Evolutionary conservation across 2,888 invertebrate genomes (phyloP), one percentile per base, ranked within the genome.

Genomic region (Apodemia duryi): DNA sequence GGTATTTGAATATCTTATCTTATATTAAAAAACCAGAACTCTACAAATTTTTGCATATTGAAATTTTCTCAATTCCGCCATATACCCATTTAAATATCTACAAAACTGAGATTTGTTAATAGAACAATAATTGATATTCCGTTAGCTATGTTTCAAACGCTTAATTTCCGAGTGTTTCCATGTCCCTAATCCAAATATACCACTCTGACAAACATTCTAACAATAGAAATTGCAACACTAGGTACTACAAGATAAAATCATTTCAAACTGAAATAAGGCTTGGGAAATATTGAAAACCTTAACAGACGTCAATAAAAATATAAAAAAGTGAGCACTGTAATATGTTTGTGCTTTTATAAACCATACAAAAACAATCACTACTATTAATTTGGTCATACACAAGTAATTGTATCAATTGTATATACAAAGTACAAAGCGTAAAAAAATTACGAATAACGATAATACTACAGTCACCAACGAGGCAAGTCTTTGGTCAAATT

Each of bases 61-160:
- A 57, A 29, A 57, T 54, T 54, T 32, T 57, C 32, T 11, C 57
- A 57, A 29, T 57, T 57, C 32, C 57, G 13, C 4, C 11, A 29
- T 11, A 11, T 57, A 57, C 29, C 32, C 11, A 57, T 57, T 54
- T 11, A 57, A 3, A 57, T 57, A 57, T 32, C 29, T 57, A 57
- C 32, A 57, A 54, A 57, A 57, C 29, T 32, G 32, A 57, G 57
- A 46, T 46, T 46, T 46, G 46, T 46, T 57, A 13, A 29, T 57
- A 57, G 57, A 57, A 57, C 57, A 57, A 57, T 57, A 32, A 29
- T 57, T 57, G 57, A 57, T 57, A 57, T 57, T 32, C 32, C 6
- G 57, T 57, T 6, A 57, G 32, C 57, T 57, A 57, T 52, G 13
- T 7, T 38, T 7, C 38, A 38, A 38, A 38, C 38, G 38, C 7